Evolutionary conservation across 2,113 vertebrate genomes (phyloP), one percentile per base, ranked within the genome.

Genomic region (Prietella phreatophila): DNA sequence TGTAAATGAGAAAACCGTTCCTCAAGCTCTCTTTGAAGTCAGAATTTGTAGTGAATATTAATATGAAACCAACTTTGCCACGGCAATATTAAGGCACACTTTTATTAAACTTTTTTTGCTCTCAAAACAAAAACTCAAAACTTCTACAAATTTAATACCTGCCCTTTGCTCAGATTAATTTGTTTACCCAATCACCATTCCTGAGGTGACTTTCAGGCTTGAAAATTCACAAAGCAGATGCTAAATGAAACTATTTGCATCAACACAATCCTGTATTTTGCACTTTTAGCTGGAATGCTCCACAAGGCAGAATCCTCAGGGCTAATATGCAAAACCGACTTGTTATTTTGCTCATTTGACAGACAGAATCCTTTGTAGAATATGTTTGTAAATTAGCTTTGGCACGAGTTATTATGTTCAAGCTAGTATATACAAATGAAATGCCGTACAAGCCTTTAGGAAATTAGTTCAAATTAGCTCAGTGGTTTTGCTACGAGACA

Each of bases 311-410:
- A n/a, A 56, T 56, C 19, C 6, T 30, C n/a, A 80, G 55, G 50
- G 27, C 27, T 33, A 80, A 33, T 56, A 56, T 55, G 27, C n/a
- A 30, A 80, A 80, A 30, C 75, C 4, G 0, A 55, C 3, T 79
- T 79, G 2, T 30, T 55, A 50, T 80, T 55, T 30, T 33, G 14
- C 50, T 79, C 50, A 55, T 14, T 55, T 55, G 50, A 80, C 14
- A 56, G 15, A 30, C 78, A 80, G 47, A 79, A 55, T 80, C n/a
- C n/a, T n/a, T 80, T 80, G 78, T 79, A 17, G 27, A 79, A 42
- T 30, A 53, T 9, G 50, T 30, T 30, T 15, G 2, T 55, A 30
- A 80, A 55, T 80, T 30, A 56, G 25, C 42, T 50, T n/a, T 78
- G 33, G 19, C 73, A 56, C n/a, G 33, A 30, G 15, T 80, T 9